These are phyloP conservation scores for Bos indicus DNA, from an alignment of 2,113 vertebrate species.

Conservation along the genomic window DNA sequence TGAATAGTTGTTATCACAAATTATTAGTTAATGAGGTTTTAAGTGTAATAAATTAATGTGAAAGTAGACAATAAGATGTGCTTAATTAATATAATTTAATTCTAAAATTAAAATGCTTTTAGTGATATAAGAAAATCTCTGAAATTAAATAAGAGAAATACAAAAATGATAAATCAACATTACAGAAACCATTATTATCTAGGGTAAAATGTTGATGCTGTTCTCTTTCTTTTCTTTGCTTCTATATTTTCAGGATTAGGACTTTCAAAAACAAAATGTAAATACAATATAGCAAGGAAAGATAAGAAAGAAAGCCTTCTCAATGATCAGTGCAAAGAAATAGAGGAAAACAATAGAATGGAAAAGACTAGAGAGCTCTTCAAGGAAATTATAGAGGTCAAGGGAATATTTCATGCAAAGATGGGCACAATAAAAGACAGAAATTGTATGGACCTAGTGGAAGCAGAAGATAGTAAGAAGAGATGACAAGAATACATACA, in stretches of 20 bases:
- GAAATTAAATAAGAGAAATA: not conserved
- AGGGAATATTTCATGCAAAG: not conserved
- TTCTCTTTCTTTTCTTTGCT: not conserved
- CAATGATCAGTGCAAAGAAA: not conserved
- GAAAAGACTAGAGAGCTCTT: not conserved
- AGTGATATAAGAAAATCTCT: not conserved
- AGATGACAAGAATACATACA: not conserved
- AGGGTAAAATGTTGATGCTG: not conserved
- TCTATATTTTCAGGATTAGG: not conserved
- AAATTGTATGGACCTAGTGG: not conserved
- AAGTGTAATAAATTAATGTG: not conserved
- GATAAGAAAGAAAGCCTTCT: not conserved
- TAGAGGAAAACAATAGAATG: not conserved
- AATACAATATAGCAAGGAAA: not conserved
- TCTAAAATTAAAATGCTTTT: not conserved
- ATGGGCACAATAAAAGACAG: not conserved
- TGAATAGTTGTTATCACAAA: not conserved
- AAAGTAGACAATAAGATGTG: not conserved
- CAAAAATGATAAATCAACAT: not conserved
- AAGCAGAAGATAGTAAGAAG: not conserved
- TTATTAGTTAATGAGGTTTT: not conserved
- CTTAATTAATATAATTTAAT: not conserved
- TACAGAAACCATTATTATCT: not conserved
- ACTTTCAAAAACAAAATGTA: not conserved
- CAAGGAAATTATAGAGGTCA: not conserved